Evolutionary conservation across 1,140 invertebrate genomes (phyloP).

Genomic region (Cecropterus lyciades): DNA sequence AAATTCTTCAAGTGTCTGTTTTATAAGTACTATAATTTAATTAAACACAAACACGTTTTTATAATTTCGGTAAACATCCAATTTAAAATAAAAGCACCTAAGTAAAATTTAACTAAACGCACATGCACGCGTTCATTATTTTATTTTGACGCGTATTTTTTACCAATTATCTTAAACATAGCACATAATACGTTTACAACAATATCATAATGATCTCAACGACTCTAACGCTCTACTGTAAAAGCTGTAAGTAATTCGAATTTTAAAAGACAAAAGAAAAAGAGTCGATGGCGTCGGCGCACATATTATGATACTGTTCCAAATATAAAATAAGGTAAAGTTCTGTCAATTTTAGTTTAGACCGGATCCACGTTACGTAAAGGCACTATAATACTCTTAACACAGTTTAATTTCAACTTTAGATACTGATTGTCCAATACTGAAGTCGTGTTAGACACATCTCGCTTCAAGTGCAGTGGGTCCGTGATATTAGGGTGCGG

Average conservation of each 20-base stretch:
- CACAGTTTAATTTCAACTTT: slow-evolving; percentile 7
- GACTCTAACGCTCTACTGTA: neutral
- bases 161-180: neutral
- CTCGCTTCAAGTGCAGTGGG: slow-evolving; percentile 18
- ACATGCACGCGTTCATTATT: neutral
- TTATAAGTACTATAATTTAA: too few relatives aligned
- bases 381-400: slow-evolving; percentile 3
- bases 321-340: slow-evolving; percentile 5
- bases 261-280: too few relatives aligned
- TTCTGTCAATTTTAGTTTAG: slow-evolving; percentile 5
- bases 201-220: neutral
- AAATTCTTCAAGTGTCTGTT: neutral
- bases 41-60: neutral
- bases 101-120: slow-evolving; percentile 2
- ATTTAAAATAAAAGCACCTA: slow-evolving; percentile 3
- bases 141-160: neutral
- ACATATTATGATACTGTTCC: slow-evolving; percentile 7
- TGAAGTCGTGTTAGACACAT: slow-evolving; percentile 9
- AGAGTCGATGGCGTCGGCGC: too few relatives aligned
- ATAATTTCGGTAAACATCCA: neutral
- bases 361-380: slow-evolving; percentile 27
- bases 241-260: neutral
- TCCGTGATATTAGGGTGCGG: slow-evolving; percentile 46
- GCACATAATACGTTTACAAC: neutral
- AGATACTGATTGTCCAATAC: slow-evolving; percentile 28